Percentiles rank a stretch among this genome's conserved stretches.
phyloP scores from a whole-genome alignment of 2,888 invertebrate species.

The Melanchra persicariae region DNA sequence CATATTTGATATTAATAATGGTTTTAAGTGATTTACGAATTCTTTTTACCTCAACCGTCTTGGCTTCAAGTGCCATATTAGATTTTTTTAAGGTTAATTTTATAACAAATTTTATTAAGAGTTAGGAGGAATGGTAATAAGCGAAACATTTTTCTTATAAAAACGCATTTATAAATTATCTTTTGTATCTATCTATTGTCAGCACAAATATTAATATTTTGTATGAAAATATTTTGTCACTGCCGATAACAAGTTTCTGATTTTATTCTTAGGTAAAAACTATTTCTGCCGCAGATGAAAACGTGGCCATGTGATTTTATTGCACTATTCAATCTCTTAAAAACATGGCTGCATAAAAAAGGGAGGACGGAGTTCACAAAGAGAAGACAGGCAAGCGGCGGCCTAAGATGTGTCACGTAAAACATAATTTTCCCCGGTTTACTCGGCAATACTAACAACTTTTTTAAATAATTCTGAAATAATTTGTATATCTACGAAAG shows the following conservation, averaged over 20 bases:
- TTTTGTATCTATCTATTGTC: slow-evolving; percentile 39
- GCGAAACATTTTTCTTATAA: slow-evolving; percentile 29
- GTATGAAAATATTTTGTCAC: slow-evolving; percentile 35
- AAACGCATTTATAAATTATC: slow-evolving; percentile 46
- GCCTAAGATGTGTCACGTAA: too few relatives aligned
- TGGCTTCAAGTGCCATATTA: slow-evolving; percentile 67
- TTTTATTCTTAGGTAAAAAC: slow-evolving; percentile 10
- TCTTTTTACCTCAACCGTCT: slow-evolving; percentile 57
- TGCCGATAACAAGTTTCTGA: slow-evolving; percentile 3
- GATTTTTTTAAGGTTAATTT: slow-evolving; percentile 58
- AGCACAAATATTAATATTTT: slow-evolving; percentile 49
- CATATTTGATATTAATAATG: slow-evolving; percentile 47
- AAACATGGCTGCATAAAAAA: background rate
- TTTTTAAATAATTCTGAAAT: background rate
- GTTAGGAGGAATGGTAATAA: slow-evolving; percentile 41
- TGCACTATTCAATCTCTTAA: slow-evolving; percentile 1
- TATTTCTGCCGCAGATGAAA: slow-evolving; percentile 22
- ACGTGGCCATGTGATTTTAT: slow-evolving; percentile 26
- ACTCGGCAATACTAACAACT: background rate
- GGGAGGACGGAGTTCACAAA: slow-evolving; percentile 10
- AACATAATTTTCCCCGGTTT: background rate
- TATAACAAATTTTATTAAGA: slow-evolving; percentile 62
- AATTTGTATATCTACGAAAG: background rate
- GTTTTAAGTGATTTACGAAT: slow-evolving; percentile 32
- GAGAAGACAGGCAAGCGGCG: background rate